A percentile compares a stretch with the other conserved stretches of the same genome.
These are phyloP conservation scores for Cranoglanis bouderius DNA, from an alignment of 2,113 vertebrate genomes.

Conservation along the genomic window DNA sequence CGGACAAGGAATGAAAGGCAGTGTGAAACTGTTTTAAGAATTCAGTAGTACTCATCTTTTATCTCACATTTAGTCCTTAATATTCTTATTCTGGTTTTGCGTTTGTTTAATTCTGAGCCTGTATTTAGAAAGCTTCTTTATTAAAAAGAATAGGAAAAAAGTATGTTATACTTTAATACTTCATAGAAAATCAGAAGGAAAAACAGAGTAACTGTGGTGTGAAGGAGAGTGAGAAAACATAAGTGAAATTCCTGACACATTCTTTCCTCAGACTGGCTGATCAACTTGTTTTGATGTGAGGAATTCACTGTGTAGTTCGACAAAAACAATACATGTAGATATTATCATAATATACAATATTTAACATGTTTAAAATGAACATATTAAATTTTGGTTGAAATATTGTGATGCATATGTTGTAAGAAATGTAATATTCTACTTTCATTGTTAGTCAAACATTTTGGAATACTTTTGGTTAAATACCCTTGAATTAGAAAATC, in stretches of 20 bases:
- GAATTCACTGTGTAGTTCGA: neutral
- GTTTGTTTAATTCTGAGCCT: neutral
- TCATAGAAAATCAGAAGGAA: neutral
- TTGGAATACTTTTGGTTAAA: neutral
- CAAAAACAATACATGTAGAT: neutral
- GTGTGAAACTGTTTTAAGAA: neutral
- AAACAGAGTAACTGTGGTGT: neutral
- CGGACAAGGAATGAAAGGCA: neutral
- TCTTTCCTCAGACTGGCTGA: neutral
- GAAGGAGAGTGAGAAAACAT: constrained; percentile 37
- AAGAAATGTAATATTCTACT: neutral
- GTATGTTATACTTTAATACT: neutral
- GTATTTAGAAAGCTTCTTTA: neutral
- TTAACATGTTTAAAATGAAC: neutral
- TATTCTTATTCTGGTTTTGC: neutral
- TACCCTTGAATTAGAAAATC: neutral
- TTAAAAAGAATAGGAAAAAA: neutral
- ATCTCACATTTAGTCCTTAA: neutral
- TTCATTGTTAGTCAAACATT: neutral
- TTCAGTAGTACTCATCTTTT: neutral
- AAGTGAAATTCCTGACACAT: constrained; percentile 9
- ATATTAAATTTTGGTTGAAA: neutral
- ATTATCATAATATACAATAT: neutral
- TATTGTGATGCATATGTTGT: neutral
- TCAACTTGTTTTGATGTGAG: neutral